These are phyloP conservation scores for Lonchura striata DNA, from an alignment of 2,113 vertebrate genomes.

Conservation along the genomic window DNA sequence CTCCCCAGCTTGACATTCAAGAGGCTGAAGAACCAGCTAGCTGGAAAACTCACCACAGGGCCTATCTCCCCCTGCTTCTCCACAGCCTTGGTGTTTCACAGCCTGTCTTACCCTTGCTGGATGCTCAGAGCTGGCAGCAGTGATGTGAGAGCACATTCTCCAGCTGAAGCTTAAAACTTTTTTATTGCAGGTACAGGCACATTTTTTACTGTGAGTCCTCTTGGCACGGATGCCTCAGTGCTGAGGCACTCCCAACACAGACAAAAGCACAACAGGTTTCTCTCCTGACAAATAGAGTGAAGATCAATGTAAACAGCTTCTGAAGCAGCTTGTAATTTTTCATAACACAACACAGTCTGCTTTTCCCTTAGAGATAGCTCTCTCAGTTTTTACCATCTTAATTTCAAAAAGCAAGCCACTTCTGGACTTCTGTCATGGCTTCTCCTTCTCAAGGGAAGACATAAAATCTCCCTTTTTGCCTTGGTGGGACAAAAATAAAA, in stretches of 20 bases:
- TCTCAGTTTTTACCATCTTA: not conserved
- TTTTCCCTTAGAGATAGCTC: not conserved
- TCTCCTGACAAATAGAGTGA: not conserved
- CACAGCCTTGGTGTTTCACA: not conserved
- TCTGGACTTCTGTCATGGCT: not conserved
- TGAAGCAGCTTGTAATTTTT: not conserved
- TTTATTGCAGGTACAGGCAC: not conserved
- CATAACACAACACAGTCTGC: not conserved
- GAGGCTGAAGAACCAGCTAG: not conserved
- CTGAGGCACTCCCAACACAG: not conserved
- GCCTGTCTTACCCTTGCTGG: not conserved
- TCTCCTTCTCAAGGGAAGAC: fast-evolving
- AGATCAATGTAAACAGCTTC: not conserved
- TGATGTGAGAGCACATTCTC: fast-evolving
- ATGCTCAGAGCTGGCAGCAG: not conserved
- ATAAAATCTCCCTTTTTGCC: not conserved
- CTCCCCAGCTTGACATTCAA: not conserved
- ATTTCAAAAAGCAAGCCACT: not conserved
- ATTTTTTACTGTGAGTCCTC: not conserved
- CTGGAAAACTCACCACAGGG: not conserved
- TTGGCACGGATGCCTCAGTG: not conserved
- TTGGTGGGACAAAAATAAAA: not conserved
- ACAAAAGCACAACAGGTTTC: not conserved
- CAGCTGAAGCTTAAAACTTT: not conserved
- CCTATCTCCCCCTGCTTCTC: not conserved